Conservation (phyloP, 2,113 vertebrate species). For the Grammomys dolichurus region DNA sequence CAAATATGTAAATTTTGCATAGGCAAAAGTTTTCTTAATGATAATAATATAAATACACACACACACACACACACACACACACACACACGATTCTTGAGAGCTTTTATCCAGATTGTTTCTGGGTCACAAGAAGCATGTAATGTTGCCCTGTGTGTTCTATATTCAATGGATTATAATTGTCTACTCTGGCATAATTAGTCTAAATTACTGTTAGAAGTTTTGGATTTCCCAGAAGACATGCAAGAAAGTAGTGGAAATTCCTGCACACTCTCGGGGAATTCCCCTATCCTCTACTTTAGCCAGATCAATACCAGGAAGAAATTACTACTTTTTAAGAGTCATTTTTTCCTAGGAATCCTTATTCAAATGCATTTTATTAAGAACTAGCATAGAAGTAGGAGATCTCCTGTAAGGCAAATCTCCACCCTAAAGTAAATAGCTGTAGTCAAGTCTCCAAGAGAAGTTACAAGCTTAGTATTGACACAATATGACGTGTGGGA, state of each 20-base stretch:
- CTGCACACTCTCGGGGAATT: neutral
- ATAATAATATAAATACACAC: neutral
- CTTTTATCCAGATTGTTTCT: neutral
- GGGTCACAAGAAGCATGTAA: neutral
- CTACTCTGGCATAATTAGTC: neutral
- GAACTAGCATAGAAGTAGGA: neutral
- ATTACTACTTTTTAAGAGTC: neutral
- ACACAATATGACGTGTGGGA: neutral
- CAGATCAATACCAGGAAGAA: constrained; percentile 8
- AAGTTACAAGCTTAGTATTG: neutral
- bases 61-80: neutral
- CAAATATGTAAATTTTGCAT: neutral
- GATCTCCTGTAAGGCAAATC: neutral
- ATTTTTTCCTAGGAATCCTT: neutral
- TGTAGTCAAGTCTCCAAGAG: neutral
- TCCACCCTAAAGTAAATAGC: neutral
- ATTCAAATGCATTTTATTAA: neutral
- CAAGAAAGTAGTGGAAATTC: constrained; percentile 32
- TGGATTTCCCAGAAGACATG: neutral
- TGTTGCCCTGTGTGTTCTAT: neutral
- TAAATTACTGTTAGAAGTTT: neutral
- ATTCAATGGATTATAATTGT: neutral
- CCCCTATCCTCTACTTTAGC: neutral
- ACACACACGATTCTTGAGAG: neutral
- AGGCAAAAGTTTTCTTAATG: neutral